Evolutionary conservation across 2,113 vertebrate genomes (phyloP).

Genomic region (Oreochromis spilurus): DNA sequence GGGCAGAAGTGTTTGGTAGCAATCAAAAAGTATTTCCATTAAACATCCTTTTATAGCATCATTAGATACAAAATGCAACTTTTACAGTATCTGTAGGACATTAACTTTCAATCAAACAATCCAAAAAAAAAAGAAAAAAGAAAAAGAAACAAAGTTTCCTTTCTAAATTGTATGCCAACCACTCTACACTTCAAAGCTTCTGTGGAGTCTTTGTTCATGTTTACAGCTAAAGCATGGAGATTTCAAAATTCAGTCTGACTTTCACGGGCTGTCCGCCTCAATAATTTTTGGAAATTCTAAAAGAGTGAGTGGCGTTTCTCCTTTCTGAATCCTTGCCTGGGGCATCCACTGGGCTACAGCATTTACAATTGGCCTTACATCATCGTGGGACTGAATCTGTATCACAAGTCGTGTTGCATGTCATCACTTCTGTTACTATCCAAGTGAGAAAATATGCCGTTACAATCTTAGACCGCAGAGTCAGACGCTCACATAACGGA

Average conservation of each 20-base stretch:
- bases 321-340: slow-evolving; percentile 46
- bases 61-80: not conserved
- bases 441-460: not conserved
- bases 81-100: not conserved
- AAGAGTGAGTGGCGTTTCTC: slow-evolving; percentile 40
- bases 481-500: not conserved
- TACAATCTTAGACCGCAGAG: slow-evolving; percentile 1
- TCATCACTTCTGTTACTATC: slow-evolving; percentile 4
- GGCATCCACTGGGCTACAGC: slow-evolving; percentile 5
- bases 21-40: not conserved
- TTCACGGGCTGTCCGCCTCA: slow-evolving; percentile 13
- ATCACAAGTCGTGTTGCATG: slow-evolving; percentile 6
- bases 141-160: not conserved
- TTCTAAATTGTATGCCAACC: not conserved
- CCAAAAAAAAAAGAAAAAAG: not conserved
- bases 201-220: not conserved
- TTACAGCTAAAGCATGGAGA: not conserved
- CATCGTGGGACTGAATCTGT: slow-evolving; percentile 17
- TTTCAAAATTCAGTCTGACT: slow-evolving; percentile 16
- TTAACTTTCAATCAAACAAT: not conserved
- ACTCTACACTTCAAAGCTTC: not conserved
- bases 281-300: slow-evolving; percentile 26
- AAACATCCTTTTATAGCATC: not conserved
- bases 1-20: not conserved
- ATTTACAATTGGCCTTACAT: slow-evolving; percentile 11